Evolutionary conservation across 2,888 invertebrate species (phyloP).

Genomic region (Argynnis bischoffii): DNA sequence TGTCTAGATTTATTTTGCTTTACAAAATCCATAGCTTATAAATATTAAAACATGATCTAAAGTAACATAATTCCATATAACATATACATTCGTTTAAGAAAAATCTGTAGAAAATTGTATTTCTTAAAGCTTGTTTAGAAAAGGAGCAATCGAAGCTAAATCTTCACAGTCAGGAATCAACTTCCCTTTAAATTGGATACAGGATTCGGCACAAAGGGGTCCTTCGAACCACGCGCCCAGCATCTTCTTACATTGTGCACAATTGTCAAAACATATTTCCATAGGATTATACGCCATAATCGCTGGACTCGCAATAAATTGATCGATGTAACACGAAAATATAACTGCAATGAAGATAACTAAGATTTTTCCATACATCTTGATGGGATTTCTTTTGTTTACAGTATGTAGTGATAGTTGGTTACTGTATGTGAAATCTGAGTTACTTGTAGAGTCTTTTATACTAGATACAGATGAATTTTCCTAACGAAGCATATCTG

Average conservation of each 20-base stretch:
- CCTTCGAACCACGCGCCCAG: conserved; percentile 93
- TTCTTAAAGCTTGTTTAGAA: conserved; percentile 79
- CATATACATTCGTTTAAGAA: no score
- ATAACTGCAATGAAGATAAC: background rate
- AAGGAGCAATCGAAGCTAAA: conserved; percentile 89
- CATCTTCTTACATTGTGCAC: conserved; percentile 95
- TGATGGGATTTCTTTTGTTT: background rate
- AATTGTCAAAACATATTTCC: conserved; percentile 91
- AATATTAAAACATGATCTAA: no score
- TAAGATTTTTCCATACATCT: conserved; percentile 2
- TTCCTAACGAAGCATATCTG: conserved; percentile 3
- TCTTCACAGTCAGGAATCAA: conserved; percentile 93
- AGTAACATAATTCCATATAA: no score
- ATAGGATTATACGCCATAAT: conserved; percentile 77
- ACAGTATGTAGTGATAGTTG: background rate
- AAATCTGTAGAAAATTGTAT: background rate
- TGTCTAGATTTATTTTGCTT: no score
- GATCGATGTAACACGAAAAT: conserved; percentile 1
- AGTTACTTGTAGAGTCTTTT: background rate
- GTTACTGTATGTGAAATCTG: background rate
- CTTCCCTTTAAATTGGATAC: conserved; percentile 91
- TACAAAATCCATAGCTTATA: no score
- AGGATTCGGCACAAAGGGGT: conserved; percentile 91
- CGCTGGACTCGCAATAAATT: conserved; percentile 13
- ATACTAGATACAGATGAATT: conserved; percentile 5